phyloP scores from a whole-genome alignment of 2,888 invertebrate species.

The Spialia ferax region DNA sequence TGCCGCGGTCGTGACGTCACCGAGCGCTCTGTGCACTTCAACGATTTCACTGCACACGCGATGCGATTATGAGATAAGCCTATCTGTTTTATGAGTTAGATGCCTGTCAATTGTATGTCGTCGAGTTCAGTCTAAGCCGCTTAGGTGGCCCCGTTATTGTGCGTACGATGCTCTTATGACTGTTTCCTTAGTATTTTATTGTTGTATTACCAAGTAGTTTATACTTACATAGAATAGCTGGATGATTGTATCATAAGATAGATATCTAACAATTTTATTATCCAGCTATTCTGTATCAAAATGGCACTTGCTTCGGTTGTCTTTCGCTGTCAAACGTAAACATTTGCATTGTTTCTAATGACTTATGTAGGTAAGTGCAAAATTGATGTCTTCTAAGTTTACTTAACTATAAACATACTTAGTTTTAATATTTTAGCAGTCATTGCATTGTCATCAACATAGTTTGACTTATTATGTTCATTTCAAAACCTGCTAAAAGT shows the following conservation, averaged over 20 bases:
- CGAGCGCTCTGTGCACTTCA: constrained; percentile 55
- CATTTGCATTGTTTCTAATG: no score
- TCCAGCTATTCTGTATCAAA: no score
- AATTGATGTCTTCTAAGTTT: background rate
- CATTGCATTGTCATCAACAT: constrained; percentile 3
- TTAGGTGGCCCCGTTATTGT: background rate
- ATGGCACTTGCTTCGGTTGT: no score
- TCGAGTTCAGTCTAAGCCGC: constrained; percentile 2
- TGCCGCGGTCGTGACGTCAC: constrained; percentile 50
- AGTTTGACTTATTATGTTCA: background rate
- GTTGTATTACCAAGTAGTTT: no score
- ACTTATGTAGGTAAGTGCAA: no score
- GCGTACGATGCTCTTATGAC: no score
- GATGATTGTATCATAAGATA: no score
- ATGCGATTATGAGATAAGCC: constrained; percentile 59
- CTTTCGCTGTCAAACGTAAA: no score
- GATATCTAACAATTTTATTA: no score
- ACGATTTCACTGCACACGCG: constrained; percentile 63
- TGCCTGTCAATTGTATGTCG: constrained; percentile 19
- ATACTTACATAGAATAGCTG: no score
- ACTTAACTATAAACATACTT: background rate
- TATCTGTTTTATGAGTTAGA: constrained; percentile 37
- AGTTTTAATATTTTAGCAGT: background rate
- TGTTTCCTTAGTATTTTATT: no score
- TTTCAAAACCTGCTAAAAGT: constrained; percentile 1